Conservation (phyloP, 2,888 invertebrate genomes). For the Argyra leucocephala region DNA sequence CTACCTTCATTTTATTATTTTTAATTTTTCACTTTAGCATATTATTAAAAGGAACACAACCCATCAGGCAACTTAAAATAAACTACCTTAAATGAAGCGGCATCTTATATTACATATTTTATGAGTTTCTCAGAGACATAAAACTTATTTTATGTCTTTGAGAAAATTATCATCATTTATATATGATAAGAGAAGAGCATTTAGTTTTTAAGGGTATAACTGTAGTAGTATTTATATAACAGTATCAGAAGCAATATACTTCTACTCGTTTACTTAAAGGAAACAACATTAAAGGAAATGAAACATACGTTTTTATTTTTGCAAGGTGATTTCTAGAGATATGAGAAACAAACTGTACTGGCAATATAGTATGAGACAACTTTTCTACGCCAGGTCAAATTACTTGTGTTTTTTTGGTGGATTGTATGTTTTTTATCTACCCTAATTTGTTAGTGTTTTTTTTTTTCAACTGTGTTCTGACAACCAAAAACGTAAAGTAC, state of each 20-base stretch:
- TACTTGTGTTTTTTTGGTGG: no score
- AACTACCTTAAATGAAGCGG: neutral
- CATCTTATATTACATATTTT: neutral
- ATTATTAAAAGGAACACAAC: neutral
- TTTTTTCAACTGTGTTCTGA: no score
- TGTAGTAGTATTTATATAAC: neutral
- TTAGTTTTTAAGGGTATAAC: neutral
- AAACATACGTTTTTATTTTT: neutral
- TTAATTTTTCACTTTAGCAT: constrained; percentile 3
- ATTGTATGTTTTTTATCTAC: no score
- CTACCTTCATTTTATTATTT: neutral
- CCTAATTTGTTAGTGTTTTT: no score
- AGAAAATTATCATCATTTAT: neutral
- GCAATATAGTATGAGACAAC: no score
- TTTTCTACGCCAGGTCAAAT: no score
- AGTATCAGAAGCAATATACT: no score
- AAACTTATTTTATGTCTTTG: neutral
- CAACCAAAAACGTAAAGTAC: no score
- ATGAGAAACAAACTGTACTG: no score
- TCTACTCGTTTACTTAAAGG: no score
- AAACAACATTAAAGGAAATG: no score
- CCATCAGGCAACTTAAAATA: neutral
- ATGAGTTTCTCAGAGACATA: neutral
- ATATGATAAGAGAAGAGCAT: neutral
- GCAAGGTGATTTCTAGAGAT: neutral